Percentiles rank a stretch among this genome's conserved stretches.
These are phyloP conservation scores for Macrochelys suwanniensis DNA, from an alignment of 2,797 vertebrate species.

Conservation along the genomic window DNA sequence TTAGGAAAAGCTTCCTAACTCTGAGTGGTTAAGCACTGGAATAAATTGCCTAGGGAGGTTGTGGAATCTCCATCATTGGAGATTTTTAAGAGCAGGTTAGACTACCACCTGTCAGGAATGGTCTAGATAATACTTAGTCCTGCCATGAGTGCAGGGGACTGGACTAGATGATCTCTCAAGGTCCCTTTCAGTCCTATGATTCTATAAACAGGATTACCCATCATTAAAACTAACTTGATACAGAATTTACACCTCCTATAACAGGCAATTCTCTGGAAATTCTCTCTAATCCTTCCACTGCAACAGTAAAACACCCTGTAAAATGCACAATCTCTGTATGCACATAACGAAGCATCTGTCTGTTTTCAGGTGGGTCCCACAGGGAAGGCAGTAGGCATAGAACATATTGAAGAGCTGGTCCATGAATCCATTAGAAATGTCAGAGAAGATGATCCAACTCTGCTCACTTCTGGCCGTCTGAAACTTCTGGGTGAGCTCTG, in stretches of 20 bases:
- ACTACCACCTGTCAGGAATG: too few species aligned
- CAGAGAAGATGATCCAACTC: constrained; percentile 85
- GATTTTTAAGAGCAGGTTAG: too few species aligned
- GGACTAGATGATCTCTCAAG: too few species aligned
- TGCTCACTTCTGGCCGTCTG: constrained; percentile 88
- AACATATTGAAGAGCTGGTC: constrained; percentile 92
- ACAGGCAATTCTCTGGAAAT: not conserved
- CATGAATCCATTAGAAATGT: constrained; percentile 87
- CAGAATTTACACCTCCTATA: not conserved
- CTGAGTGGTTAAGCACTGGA: too few species aligned
- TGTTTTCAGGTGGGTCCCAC: constrained; percentile 84
- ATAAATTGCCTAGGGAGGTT: too few species aligned
- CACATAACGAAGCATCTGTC: rapidly evolving
- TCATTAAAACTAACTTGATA: not conserved
- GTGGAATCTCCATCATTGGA: too few species aligned
- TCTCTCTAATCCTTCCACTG: not conserved
- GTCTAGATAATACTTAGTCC: too few species aligned
- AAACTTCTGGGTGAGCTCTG: constrained; percentile 86
- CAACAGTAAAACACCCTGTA: not conserved
- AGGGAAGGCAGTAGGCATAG: constrained; percentile 90
- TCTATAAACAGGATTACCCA: not conserved
- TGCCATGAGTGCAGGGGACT: too few species aligned
- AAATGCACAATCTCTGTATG: not conserved
- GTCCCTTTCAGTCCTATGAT: too few species aligned
- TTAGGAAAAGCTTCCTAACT: too few species aligned